Conservation (phyloP, 2,797 vertebrate species). For the Perodicticus potto region DNA sequence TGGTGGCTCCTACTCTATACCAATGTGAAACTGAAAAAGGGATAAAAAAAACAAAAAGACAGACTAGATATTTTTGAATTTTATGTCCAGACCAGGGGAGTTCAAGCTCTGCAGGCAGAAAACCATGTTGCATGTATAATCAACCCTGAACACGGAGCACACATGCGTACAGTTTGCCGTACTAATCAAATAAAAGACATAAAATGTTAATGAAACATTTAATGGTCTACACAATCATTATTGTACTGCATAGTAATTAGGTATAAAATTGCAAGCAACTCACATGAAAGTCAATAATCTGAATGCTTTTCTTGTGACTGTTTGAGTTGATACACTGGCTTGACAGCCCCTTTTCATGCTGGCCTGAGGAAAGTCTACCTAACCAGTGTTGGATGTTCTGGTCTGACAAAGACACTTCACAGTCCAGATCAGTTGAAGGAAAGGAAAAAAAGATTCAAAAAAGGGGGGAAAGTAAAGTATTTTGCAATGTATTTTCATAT, state of each 20-base stretch:
- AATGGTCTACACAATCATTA: slow-evolving; percentile 63
- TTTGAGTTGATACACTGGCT: neutral
- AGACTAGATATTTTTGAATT: neutral
- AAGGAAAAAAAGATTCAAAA: neutral
- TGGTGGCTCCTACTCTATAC: neutral
- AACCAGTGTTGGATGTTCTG: neutral
- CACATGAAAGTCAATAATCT: slow-evolving; percentile 56
- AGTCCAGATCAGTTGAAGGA: neutral
- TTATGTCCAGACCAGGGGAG: neutral
- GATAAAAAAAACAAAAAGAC: neutral
- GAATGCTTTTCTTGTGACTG: neutral
- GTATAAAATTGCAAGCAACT: slow-evolving; percentile 63
- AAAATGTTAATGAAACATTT: slow-evolving; percentile 72
- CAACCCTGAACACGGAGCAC: slow-evolving; percentile 47
- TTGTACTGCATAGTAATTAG: slow-evolving; percentile 60
- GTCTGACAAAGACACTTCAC: neutral
- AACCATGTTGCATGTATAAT: neutral
- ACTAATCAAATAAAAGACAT: slow-evolving; percentile 70
- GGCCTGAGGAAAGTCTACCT: neutral
- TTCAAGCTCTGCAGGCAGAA: neutral
- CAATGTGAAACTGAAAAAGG: neutral
- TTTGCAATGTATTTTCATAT: neutral
- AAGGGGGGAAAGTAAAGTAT: neutral
- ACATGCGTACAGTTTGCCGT: slow-evolving; percentile 54
- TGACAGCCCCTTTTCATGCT: neutral